These are phyloP conservation scores for Conchocele bisecta DNA, from an alignment of 2,888 invertebrate species.

Conservation along the genomic window DNA sequence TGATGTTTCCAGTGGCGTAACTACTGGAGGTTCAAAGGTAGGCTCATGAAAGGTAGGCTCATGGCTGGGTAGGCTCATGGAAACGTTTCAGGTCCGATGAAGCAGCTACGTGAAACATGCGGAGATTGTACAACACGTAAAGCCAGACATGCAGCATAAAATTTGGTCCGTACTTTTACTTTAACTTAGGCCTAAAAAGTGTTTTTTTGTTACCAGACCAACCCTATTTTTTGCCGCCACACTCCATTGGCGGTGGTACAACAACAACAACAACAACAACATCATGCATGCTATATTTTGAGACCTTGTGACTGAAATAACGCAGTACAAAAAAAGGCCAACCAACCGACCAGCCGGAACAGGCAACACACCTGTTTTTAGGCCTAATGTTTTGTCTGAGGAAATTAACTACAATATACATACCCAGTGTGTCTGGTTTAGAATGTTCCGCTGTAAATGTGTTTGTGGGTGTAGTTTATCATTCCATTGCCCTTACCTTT, in stretches of 20 bases:
- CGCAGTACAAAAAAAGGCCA: neutral
- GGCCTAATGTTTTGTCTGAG: too few relatives aligned
- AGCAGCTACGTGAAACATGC: slow-evolving; percentile 12
- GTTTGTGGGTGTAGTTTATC: too few relatives aligned
- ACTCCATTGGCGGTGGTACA: too few relatives aligned
- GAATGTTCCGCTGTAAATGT: too few relatives aligned
- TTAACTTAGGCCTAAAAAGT: neutral
- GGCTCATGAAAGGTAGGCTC: neutral
- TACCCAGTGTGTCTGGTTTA: too few relatives aligned
- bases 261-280: neutral
- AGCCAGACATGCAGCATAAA: neutral
- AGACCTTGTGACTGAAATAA: neutral
- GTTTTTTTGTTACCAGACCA: neutral
- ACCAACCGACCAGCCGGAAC: neutral
- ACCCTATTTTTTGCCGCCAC: neutral
- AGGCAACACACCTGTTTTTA: neutral
- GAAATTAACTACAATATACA: too few relatives aligned
- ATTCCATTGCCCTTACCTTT: slow-evolving; percentile 33
- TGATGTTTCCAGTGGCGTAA: too few relatives aligned
- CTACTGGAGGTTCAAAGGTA: too few relatives aligned
- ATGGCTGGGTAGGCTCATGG: neutral
- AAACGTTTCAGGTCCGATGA: neutral
- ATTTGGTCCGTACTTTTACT: neutral
- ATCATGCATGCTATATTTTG: neutral
- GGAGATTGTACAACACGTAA: slow-evolving; percentile 6